A percentile compares a stretch with the other conserved stretches of the same genome.
Evolutionary conservation across 1,140 invertebrate species (phyloP).

Genomic region (Oedothorax gibbosus): DNA sequence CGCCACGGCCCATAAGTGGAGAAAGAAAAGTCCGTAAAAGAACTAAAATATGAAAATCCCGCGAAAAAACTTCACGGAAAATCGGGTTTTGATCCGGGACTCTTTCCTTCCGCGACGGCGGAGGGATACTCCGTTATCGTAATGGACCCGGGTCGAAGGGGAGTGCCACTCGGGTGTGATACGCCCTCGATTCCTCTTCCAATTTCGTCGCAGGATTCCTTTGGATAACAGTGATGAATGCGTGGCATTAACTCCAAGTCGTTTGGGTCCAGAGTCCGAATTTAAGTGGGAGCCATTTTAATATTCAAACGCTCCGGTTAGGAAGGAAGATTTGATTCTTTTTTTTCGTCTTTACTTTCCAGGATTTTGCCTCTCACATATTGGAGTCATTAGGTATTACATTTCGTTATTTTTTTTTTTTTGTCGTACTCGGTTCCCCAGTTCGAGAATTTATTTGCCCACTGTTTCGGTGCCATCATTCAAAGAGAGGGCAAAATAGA

Average conservation of each 20-base stretch:
- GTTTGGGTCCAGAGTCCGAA: slow-evolving; percentile 58
- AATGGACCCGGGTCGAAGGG: slow-evolving; percentile 33
- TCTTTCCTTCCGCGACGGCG: slow-evolving; percentile 37
- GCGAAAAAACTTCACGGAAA: slow-evolving; percentile 54
- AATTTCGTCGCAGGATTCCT: slow-evolving; percentile 23
- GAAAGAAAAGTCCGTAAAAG: slow-evolving; percentile 45
- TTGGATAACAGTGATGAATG: slow-evolving; percentile 50
- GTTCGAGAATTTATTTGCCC: slow-evolving; percentile 55
- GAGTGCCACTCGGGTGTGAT: slow-evolving; percentile 32
- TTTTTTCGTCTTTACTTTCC: not conserved
- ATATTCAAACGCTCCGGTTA: slow-evolving; percentile 53
- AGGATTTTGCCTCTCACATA: slow-evolving; percentile 24
- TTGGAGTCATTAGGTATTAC: slow-evolving; percentile 61
- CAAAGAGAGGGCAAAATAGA: slow-evolving; percentile 44
- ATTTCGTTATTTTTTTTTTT: slow-evolving; percentile 38
- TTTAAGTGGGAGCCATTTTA: slow-evolving; percentile 61
- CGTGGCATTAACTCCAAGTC: slow-evolving; percentile 57
- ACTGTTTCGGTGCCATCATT: slow-evolving; percentile 46
- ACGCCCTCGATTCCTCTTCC: slow-evolving; percentile 34
- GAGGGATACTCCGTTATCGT: slow-evolving; percentile 55
- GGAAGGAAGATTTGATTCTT: slow-evolving; percentile 56
- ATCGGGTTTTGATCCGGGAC: slow-evolving; percentile 59
- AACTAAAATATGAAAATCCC: slow-evolving; percentile 60
- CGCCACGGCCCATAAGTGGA: slow-evolving; percentile 57
- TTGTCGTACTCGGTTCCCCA: not conserved